These are phyloP conservation scores for Pseudochaenichthys georgianus DNA, from an alignment of 2,797 vertebrate genomes.

Conservation along the genomic window DNA sequence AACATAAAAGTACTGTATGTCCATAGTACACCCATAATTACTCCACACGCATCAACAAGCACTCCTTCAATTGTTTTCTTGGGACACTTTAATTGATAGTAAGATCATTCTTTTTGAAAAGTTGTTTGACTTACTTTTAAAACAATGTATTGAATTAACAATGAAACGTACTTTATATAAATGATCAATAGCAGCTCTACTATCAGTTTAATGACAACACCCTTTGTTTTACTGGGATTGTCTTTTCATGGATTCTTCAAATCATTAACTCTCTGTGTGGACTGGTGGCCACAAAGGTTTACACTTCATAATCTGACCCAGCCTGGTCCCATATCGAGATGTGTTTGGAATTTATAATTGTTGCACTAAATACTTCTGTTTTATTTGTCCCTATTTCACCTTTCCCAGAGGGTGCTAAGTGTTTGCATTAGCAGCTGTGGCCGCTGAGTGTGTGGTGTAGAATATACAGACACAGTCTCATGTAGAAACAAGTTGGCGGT, in stretches of 20 bases:
- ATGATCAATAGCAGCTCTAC: slow-evolving; percentile 2
- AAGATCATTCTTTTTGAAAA: background rate
- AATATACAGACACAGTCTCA: background rate
- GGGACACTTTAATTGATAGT: background rate
- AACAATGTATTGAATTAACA: background rate
- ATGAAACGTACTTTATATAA: background rate
- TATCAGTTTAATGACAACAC: slow-evolving; percentile 54
- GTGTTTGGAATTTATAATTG: slow-evolving; percentile 20
- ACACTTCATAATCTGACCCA: background rate
- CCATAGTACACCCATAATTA: background rate
- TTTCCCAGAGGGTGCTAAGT: background rate
- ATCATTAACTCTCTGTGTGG: slow-evolving; percentile 62
- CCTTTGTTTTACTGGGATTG: slow-evolving; percentile 1
- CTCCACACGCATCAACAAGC: background rate
- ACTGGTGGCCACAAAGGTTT: slow-evolving; percentile 9
- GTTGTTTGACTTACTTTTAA: background rate
- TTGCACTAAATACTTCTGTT: slow-evolving; percentile 12
- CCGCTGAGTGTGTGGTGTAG: background rate
- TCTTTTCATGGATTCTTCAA: slow-evolving; percentile 34
- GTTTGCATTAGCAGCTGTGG: slow-evolving; percentile 29
- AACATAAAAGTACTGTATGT: background rate
- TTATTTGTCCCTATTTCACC: slow-evolving; percentile 4
- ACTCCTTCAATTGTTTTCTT: background rate
- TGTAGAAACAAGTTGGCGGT: slow-evolving; percentile 24
- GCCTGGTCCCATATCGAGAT: background rate